Evolutionary conservation across 1,140 invertebrate species (phyloP).

Genomic region (Holcopasites calliopsidis): DNA sequence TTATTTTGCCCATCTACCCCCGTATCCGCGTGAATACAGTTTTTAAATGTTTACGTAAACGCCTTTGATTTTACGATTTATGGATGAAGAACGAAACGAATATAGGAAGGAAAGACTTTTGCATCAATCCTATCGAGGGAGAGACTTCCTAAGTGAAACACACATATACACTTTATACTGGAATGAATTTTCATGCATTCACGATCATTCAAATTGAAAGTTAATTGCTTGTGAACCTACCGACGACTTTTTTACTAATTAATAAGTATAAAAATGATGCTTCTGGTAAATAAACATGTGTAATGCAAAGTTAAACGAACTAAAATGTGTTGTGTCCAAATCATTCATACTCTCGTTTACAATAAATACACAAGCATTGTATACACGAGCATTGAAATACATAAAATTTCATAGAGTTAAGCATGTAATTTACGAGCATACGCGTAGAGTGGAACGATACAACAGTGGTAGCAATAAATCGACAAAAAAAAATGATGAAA

Average conservation of each 20-base stretch:
- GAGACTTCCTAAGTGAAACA: constrained; percentile 63
- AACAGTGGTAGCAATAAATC: constrained; percentile 69
- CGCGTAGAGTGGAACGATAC: constrained; percentile 72
- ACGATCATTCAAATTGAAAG: constrained; percentile 67
- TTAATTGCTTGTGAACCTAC: constrained; percentile 71
- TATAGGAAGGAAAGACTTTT: constrained; percentile 61
- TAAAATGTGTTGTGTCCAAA: constrained; percentile 72
- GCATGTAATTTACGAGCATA: constrained; percentile 73
- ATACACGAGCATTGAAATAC: constrained; percentile 64
- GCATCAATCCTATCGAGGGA: constrained; percentile 68
- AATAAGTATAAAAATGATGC: constrained; percentile 71
- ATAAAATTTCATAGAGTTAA: constrained; percentile 72
- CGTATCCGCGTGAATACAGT: neutral
- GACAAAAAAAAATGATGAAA: constrained; percentile 44
- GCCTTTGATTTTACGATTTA: constrained; percentile 14
- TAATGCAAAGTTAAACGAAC: constrained; percentile 73
- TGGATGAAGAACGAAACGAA: neutral
- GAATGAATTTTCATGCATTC: constrained; percentile 62
- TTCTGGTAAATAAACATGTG: constrained; percentile 75
- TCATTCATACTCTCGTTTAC: constrained; percentile 64
- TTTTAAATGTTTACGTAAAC: constrained; percentile 22
- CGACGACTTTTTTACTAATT: constrained; percentile 76
- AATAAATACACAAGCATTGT: constrained; percentile 65
- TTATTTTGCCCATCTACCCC: constrained; percentile 5
- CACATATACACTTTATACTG: constrained; percentile 57